Evolutionary conservation across 2,888 invertebrate genomes (phyloP).

Genomic region (Cerceris ruficornis): DNA sequence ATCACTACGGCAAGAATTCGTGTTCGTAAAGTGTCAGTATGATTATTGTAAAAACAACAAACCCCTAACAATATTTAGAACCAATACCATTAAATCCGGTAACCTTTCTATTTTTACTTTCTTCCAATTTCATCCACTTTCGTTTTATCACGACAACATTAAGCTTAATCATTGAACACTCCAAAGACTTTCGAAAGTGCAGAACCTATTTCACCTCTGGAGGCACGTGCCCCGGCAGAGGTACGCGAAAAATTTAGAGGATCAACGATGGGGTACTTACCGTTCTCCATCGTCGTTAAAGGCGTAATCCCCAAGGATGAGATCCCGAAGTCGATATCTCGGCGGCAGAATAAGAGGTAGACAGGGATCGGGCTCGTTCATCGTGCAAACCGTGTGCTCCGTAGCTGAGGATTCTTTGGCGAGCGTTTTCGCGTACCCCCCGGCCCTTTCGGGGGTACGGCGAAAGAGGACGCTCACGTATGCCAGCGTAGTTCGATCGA

Average conservation of each 20-base stretch:
- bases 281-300: conserved; percentile 91
- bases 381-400: conserved; percentile 54
- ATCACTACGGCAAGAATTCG: too few species aligned
- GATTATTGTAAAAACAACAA: too few species aligned
- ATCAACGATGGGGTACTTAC: conserved; percentile 81
- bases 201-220: too few species aligned
- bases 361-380: conserved; percentile 80
- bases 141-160: too few species aligned
- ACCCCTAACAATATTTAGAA: too few species aligned
- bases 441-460: conserved; percentile 21
- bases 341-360: conserved; percentile 84
- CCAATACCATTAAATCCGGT: too few species aligned
- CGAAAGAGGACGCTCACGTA: conserved; percentile 34
- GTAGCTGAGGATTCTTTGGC: conserved; percentile 30
- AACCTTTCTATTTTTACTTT: too few species aligned
- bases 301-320: conserved; percentile 89
- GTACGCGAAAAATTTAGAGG: not conserved
- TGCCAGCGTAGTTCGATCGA: conserved; percentile 9
- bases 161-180: too few species aligned
- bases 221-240: not conserved
- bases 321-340: conserved; percentile 89
- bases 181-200: too few species aligned
- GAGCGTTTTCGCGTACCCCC: conserved; percentile 19
- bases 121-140: too few species aligned
- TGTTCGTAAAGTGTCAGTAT: too few species aligned